These are phyloP conservation scores for Trachelipus rathkii DNA, from an alignment of 1,140 invertebrate genomes.

Conservation along the genomic window DNA sequence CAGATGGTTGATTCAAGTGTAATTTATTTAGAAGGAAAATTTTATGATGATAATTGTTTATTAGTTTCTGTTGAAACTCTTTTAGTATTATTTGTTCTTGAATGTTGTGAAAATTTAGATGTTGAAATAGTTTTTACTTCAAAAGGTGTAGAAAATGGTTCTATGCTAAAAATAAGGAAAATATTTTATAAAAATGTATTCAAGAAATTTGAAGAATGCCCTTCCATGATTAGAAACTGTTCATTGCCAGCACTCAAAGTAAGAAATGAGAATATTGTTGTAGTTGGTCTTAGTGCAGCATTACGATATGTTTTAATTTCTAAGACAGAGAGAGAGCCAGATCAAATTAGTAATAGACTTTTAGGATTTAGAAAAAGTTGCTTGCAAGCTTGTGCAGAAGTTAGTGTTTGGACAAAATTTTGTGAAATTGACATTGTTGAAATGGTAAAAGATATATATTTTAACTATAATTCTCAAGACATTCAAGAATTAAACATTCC, in stretches of 20 bases:
- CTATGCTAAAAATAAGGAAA: not conserved
- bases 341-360: conserved; percentile 36
- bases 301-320: conserved; percentile 42
- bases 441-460: conserved; percentile 52
- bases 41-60: not conserved
- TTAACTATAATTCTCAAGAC: conserved; percentile 22
- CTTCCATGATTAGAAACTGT: conserved; percentile 34
- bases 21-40: not conserved
- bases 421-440: conserved; percentile 77
- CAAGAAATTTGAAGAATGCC: conserved; percentile 23
- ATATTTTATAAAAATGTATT: not conserved
- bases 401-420: conserved; percentile 85
- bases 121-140: not conserved
- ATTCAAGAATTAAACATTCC: conserved; percentile 53
- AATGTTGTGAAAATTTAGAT: not conserved
- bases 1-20: no score
- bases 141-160: not conserved
- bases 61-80: not conserved
- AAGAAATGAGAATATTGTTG: conserved; percentile 26
- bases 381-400: conserved; percentile 73
- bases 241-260: conserved; percentile 39
- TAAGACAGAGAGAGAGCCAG: conserved; percentile 21
- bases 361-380: conserved; percentile 69
- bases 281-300: conserved; percentile 45
- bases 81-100: not conserved